These are phyloP conservation scores for Tortrix viridana DNA, from an alignment of 2,888 invertebrate species.

Conservation along the genomic window DNA sequence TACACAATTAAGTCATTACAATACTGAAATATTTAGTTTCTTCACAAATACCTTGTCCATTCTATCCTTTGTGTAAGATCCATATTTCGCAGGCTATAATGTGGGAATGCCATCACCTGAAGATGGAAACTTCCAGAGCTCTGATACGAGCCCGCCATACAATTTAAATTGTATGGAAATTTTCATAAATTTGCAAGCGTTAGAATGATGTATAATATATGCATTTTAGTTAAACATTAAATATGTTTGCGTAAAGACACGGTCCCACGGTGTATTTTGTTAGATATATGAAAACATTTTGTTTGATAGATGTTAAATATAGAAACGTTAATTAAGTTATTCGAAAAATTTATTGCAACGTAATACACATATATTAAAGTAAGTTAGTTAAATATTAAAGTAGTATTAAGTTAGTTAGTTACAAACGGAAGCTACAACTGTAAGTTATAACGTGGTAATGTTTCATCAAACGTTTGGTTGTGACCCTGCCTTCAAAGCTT, in stretches of 20 bases:
- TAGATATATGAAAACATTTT: not conserved
- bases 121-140: constrained; percentile 64
- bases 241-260: constrained; percentile 23
- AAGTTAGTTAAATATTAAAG: too few relatives aligned
- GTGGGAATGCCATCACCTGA: constrained; percentile 78
- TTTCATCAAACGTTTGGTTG: too few relatives aligned
- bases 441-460: too few relatives aligned
- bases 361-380: too few relatives aligned
- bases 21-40: not conserved
- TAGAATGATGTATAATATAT: constrained; percentile 18
- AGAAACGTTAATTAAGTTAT: too few relatives aligned
- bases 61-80: constrained; percentile 37
- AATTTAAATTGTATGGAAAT: constrained; percentile 64
- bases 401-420: too few relatives aligned
- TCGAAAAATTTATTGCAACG: too few relatives aligned
- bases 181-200: constrained; percentile 48
- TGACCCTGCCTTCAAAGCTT: too few relatives aligned
- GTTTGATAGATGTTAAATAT: too few relatives aligned
- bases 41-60: constrained; percentile 44
- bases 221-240: constrained; percentile 28
- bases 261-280: not conserved
- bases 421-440: too few relatives aligned
- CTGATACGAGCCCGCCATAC: constrained; percentile 64
- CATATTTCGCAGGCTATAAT: constrained; percentile 54
- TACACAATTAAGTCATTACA: too few relatives aligned